Percentiles rank a stretch among this genome's conserved stretches.
Evolutionary conservation across 1,140 invertebrate species (phyloP).

Genomic region (Drosophila sechellia): DNA sequence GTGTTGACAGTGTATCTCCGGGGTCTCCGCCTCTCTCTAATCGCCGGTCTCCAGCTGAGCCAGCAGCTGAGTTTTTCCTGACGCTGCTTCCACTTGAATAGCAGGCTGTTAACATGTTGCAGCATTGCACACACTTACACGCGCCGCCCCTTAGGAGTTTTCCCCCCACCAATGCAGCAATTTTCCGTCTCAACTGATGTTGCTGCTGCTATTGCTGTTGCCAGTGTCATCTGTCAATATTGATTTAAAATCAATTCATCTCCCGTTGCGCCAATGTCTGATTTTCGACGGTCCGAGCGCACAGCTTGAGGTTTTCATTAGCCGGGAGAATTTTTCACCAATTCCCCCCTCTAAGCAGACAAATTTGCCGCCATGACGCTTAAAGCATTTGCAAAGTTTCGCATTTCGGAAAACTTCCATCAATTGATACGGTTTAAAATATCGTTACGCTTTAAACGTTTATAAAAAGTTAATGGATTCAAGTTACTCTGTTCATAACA

Average conservation of each 20-base stretch:
- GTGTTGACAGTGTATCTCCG: slow-evolving; percentile 34
- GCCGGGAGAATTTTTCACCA: slow-evolving; percentile 26
- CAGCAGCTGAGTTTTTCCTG: slow-evolving; percentile 52
- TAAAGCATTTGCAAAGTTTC: neutral
- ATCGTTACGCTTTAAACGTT: too few species aligned
- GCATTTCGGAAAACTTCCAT: neutral
- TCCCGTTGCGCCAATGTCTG: slow-evolving; percentile 65
- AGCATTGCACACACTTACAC: slow-evolving; percentile 16
- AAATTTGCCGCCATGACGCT: slow-evolving; percentile 1
- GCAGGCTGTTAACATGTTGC: slow-evolving; percentile 27
- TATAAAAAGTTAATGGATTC: too few species aligned
- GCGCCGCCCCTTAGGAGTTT: neutral
- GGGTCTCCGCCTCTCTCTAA: slow-evolving; percentile 11
- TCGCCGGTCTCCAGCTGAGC: slow-evolving; percentile 35
- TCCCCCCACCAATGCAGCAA: neutral
- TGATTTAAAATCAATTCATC: slow-evolving; percentile 83
- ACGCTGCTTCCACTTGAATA: slow-evolving; percentile 40
- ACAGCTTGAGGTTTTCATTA: slow-evolving; percentile 78
- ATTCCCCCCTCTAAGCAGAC: slow-evolving; percentile 1
- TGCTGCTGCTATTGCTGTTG: slow-evolving; percentile 20
- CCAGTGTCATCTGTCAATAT: slow-evolving; percentile 78
- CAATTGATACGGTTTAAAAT: too few species aligned
- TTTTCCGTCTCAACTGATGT: slow-evolving; percentile 25
- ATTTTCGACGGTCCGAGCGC: slow-evolving; percentile 52
- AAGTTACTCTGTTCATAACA: too few species aligned